Evolutionary conservation across 2,888 invertebrate genomes (phyloP).

Genomic region (Eupeodes luniger): DNA sequence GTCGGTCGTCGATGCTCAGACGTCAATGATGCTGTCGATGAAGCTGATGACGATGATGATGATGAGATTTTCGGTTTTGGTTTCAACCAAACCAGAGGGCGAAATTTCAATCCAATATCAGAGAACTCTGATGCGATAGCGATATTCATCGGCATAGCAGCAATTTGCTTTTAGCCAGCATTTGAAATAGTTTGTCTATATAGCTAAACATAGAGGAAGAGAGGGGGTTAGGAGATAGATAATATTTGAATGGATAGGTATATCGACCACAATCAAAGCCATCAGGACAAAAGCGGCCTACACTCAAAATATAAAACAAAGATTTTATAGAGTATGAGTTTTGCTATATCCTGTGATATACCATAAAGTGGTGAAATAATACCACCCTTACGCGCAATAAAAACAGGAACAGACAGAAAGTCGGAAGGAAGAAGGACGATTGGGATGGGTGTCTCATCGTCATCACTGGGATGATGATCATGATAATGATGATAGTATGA

Average conservation of each 20-base stretch:
- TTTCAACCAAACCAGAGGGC: constrained; percentile 59
- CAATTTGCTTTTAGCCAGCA: constrained; percentile 56
- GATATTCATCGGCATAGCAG: constrained; percentile 47
- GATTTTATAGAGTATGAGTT: not conserved
- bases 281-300: constrained; percentile 65
- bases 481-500: too few relatives aligned
- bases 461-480: too few relatives aligned
- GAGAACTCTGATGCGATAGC: not conserved
- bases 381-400: constrained; percentile 32
- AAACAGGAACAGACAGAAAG: not conserved
- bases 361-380: constrained; percentile 27
- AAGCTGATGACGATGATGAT: constrained; percentile 24
- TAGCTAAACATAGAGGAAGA: not conserved
- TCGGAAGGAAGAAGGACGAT: not conserved
- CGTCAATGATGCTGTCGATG: constrained; percentile 49
- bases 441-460: too few relatives aligned
- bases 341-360: not conserved
- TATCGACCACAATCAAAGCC: constrained; percentile 60
- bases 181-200: constrained; percentile 16
- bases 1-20: constrained; percentile 23
- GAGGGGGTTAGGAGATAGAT: not conserved
- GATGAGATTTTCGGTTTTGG: constrained; percentile 71
- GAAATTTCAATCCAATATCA: constrained; percentile 49
- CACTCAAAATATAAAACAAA: constrained; percentile 36
- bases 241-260: constrained; percentile 15